phyloP scores from a whole-genome alignment of 2,797 vertebrate species.

The Micrastur ruficollis region DNA sequence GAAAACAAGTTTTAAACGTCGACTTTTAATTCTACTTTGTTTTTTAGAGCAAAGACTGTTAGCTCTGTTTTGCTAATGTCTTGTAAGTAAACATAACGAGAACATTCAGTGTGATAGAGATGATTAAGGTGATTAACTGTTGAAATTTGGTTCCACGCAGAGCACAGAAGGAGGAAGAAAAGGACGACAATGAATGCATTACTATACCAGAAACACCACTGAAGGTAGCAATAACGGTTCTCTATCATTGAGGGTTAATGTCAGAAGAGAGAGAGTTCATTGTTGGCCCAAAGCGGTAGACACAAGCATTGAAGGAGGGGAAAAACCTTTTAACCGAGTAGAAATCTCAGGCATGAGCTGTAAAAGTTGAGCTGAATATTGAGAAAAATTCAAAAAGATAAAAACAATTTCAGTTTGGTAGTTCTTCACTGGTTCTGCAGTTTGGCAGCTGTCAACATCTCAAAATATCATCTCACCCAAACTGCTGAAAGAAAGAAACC shows the following conservation, averaged over 20 bases:
- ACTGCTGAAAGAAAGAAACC: conserved; percentile 75
- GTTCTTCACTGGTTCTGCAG: conserved; percentile 66
- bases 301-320: background rate
- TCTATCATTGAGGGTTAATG: background rate
- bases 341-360: background rate
- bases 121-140: background rate
- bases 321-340: background rate
- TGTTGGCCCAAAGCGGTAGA: background rate
- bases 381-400: conserved; percentile 56
- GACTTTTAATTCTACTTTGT: background rate
- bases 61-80: background rate
- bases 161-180: background rate
- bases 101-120: background rate
- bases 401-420: conserved; percentile 59
- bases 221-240: background rate
- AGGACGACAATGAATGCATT: background rate
- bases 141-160: background rate
- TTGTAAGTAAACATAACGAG: background rate
- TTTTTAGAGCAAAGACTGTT: background rate
- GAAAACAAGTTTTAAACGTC: background rate
- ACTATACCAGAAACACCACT: background rate
- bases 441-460: conserved; percentile 78
- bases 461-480: conserved; percentile 76
- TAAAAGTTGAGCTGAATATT: conserved; percentile 34
- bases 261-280: background rate